Evolutionary conservation across 2,888 invertebrate genomes (phyloP).

Genomic region (Xanthia togata): DNA sequence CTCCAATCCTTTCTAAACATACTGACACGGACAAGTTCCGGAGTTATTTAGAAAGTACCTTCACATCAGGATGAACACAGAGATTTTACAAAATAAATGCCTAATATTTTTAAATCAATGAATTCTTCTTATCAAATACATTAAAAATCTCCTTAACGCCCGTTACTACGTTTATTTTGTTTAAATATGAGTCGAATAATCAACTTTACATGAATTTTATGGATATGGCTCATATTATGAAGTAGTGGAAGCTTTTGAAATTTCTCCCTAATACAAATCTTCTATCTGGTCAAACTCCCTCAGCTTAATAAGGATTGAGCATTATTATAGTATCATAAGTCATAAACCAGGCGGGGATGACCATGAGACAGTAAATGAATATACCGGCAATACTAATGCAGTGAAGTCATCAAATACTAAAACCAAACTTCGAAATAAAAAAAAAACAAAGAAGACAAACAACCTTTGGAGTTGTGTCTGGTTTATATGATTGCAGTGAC

Average conservation of each 20-base stretch:
- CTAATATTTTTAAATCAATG: neutral
- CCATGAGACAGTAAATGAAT: too few relatives aligned
- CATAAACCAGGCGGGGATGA: too few relatives aligned
- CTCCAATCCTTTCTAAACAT: neutral
- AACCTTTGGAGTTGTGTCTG: too few relatives aligned
- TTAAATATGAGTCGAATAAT: neutral
- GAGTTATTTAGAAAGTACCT: neutral
- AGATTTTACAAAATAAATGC: neutral
- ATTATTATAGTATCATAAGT: neutral
- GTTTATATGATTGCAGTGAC: too few relatives aligned
- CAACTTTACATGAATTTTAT: neutral
- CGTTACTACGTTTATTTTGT: neutral
- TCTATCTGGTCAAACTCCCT: neutral
- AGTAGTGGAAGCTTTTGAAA: neutral
- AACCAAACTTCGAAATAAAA: too few relatives aligned
- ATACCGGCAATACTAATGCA: too few relatives aligned
- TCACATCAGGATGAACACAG: neutral
- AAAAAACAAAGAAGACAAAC: too few relatives aligned
- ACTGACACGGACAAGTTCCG: constrained; percentile 3
- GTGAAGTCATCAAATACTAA: too few relatives aligned
- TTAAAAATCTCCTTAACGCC: neutral
- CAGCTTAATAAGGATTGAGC: neutral
- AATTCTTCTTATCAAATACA: neutral
- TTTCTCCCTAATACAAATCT: neutral
- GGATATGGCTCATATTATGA: neutral